Evolutionary conservation across 2,888 invertebrate species (phyloP).

Genomic region (Pomacea canaliculata): DNA sequence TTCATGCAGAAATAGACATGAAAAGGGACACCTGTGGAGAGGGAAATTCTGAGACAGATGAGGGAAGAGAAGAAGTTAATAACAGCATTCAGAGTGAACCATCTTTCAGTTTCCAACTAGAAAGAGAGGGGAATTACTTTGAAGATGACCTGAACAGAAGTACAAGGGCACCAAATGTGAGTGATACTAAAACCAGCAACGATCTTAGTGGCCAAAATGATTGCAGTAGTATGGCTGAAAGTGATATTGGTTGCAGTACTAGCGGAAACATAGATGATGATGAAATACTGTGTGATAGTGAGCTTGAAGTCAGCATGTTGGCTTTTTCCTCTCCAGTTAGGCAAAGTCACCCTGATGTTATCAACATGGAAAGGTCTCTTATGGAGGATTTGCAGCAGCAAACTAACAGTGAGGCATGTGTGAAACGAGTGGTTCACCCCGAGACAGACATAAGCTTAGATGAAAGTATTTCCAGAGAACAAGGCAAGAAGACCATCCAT

Average conservation of each 20-base stretch:
- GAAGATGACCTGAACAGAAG: background rate
- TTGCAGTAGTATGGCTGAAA: background rate
- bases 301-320: background rate
- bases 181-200: background rate
- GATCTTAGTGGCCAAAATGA: background rate
- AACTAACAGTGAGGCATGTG: too few relatives aligned
- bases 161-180: background rate
- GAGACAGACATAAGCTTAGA: constrained; percentile 8
- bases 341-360: background rate
- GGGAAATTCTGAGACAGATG: background rate
- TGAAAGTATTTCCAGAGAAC: constrained; percentile 8
- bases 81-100: background rate
- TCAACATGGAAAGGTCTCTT: background rate
- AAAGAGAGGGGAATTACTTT: background rate
- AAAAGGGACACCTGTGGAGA: background rate
- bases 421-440: background rate
- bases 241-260: background rate
- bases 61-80: background rate
- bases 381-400: background rate
- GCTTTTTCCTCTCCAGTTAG: background rate
- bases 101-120: background rate
- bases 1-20: background rate
- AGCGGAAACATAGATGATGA: background rate
- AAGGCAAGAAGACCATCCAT: constrained; percentile 17
- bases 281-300: background rate